Evolutionary conservation across 2,888 invertebrate genomes (phyloP).

Genomic region (Drosophila emarginata): DNA sequence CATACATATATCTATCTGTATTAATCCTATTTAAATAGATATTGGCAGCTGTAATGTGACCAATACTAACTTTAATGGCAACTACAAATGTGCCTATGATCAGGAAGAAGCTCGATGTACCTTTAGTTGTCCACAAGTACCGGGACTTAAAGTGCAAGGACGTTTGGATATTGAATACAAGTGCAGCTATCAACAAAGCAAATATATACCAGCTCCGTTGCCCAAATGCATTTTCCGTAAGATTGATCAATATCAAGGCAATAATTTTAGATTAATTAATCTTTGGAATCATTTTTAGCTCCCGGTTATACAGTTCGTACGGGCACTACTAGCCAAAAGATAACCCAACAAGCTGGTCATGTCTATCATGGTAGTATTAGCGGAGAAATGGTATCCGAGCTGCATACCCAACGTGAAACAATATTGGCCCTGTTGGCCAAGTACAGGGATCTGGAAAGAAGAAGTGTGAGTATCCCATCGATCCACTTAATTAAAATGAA

Average conservation of each 20-base stretch:
- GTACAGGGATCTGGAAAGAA: conserved; percentile 64
- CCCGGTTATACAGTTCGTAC: conserved; percentile 60
- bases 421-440: conserved; percentile 69
- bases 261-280: background rate
- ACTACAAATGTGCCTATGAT: conserved; percentile 87
- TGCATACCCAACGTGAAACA: conserved; percentile 65
- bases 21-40: conserved; percentile 62
- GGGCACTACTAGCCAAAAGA: conserved; percentile 41
- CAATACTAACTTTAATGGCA: conserved; percentile 89
- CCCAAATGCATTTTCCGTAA: conserved; percentile 89
- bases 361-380: conserved; percentile 49
- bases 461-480: conserved; percentile 64
- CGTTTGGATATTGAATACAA: conserved; percentile 86
- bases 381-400: conserved; percentile 48
- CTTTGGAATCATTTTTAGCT: conserved; percentile 49
- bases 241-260: conserved; percentile 50
- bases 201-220: conserved; percentile 87
- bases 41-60: conserved; percentile 83
- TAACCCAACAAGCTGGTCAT: conserved; percentile 37
- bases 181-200: conserved; percentile 87
- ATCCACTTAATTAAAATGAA: background rate
- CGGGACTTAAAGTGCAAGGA: conserved; percentile 85
- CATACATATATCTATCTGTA: background rate
- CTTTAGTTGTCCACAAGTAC: conserved; percentile 85
- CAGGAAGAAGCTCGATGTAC: conserved; percentile 85